These are phyloP conservation scores for Dendrolimus pini DNA, from an alignment of 2,888 invertebrate species.

Conservation along the genomic window DNA sequence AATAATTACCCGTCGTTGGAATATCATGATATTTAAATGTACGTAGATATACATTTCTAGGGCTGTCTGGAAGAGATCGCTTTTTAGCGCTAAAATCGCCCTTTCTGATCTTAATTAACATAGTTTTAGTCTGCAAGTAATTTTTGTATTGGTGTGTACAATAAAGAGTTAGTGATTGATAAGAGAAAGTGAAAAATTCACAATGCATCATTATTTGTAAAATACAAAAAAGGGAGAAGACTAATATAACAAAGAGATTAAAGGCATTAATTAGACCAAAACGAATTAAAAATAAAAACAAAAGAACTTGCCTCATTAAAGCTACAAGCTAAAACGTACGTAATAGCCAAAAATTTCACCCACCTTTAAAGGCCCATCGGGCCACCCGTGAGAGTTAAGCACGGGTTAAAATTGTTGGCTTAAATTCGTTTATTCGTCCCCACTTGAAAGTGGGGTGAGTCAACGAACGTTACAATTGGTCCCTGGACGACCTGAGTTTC, in stretches of 20 bases:
- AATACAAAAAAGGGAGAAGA: too few relatives aligned
- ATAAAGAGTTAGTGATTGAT: too few relatives aligned
- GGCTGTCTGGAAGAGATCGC: too few relatives aligned
- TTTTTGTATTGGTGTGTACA: too few relatives aligned
- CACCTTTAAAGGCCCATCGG: slow-evolving; percentile 24
- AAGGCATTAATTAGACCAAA: slow-evolving; percentile 17
- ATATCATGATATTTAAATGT: too few relatives aligned
- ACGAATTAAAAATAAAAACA: slow-evolving; percentile 28
- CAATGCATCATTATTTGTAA: too few relatives aligned
- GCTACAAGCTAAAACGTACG: slow-evolving; percentile 19
- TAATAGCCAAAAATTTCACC: slow-evolving; percentile 39
- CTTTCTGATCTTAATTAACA: too few relatives aligned
- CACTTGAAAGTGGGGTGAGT: slow-evolving; percentile 31
- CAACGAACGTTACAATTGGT: slow-evolving; percentile 57
- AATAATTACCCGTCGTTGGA: too few relatives aligned
- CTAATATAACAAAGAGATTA: background rate
- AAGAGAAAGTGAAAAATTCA: too few relatives aligned
- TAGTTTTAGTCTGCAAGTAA: too few relatives aligned
- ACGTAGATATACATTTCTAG: too few relatives aligned
- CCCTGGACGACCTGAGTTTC: slow-evolving; percentile 53
- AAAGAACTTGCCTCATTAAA: slow-evolving; percentile 47
- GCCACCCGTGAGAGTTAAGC: slow-evolving; percentile 42
- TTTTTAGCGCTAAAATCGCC: too few relatives aligned
- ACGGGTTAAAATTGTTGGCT: slow-evolving; percentile 65
- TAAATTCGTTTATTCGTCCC: slow-evolving; percentile 65